phyloP scores from a whole-genome alignment of 2,888 invertebrate genomes.

The Eretmocerus hayati region DNA sequence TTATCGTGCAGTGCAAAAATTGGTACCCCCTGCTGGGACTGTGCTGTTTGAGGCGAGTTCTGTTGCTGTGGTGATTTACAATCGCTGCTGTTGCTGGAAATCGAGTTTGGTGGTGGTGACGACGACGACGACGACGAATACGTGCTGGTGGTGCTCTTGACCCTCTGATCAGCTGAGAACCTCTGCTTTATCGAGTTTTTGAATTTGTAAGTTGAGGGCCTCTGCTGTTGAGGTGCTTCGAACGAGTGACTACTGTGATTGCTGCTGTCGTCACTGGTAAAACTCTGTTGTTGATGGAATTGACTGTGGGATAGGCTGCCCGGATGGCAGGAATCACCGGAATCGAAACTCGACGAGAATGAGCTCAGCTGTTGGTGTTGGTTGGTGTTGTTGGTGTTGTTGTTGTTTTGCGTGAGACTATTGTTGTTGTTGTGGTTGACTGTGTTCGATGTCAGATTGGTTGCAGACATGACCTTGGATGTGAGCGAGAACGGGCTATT shows the following conservation, averaged over 20 bases:
- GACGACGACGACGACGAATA: conserved; percentile 24
- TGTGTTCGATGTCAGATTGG: too few species aligned
- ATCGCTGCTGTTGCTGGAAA: conserved; percentile 1
- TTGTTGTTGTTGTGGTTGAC: conserved; percentile 1
- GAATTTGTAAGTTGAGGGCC: conserved; percentile 74
- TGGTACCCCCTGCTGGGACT: conserved; percentile 59
- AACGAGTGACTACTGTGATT: conserved; percentile 46
- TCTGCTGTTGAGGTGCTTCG: conserved; percentile 26
- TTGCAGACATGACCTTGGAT: too few species aligned
- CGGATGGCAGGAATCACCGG: background rate
- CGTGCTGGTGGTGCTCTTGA: conserved; percentile 42
- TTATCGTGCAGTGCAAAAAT: conserved; percentile 86
- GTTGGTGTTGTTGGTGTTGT: conserved; percentile 6
- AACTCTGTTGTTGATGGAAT: conserved; percentile 44
- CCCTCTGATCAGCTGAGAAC: conserved; percentile 55
- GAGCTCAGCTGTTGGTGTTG: conserved; percentile 29
- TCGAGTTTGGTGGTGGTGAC: too few species aligned
- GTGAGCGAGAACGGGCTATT: too few species aligned
- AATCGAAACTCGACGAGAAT: conserved; percentile 18
- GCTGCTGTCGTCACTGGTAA: conserved; percentile 41
- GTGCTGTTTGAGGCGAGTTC: conserved; percentile 22
- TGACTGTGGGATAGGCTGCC: conserved; percentile 27
- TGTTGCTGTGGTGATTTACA: conserved; percentile 26
- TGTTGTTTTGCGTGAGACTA: background rate
- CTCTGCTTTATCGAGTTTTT: conserved; percentile 90